Conservation (phyloP, 35 echinoderm and acorn worm genomes). For the Amphiura filiformis region DNA sequence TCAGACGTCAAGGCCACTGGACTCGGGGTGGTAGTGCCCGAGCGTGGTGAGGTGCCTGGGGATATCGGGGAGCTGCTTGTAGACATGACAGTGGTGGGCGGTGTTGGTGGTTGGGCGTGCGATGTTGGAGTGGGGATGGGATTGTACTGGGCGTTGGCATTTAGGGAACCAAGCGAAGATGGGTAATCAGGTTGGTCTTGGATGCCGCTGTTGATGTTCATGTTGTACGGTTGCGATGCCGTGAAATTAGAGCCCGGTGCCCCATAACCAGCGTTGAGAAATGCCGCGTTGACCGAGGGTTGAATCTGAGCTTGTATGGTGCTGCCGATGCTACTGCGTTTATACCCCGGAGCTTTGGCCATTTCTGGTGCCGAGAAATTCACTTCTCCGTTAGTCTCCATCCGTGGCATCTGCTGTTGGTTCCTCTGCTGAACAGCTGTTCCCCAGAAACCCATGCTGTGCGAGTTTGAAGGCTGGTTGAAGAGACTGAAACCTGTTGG, state of each 20-base stretch:
- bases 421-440: neutral
- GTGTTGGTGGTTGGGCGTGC: conserved; percentile 68
- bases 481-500: conserved; percentile 28
- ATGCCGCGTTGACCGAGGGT: conserved; percentile 37
- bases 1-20: conserved; percentile 33
- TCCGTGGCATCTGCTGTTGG: conserved; percentile 16
- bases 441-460: conserved; percentile 43
- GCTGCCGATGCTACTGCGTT: conserved; percentile 47
- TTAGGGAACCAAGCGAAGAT: conserved; percentile 35
- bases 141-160: conserved; percentile 62
- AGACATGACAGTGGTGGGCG: conserved; percentile 44
- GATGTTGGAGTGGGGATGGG: conserved; percentile 51
- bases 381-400: conserved; percentile 19
- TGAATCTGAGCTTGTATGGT: neutral
- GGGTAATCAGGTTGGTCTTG: conserved; percentile 36
- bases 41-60: conserved; percentile 84
- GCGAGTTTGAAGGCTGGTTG: conserved; percentile 26
- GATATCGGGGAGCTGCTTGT: conserved; percentile 78
- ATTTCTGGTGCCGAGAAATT: conserved; percentile 27
- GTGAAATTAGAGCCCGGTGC: conserved; percentile 24
- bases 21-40: conserved; percentile 74
- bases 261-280: neutral
- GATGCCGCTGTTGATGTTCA: conserved; percentile 52
- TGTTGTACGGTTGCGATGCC: conserved; percentile 18
- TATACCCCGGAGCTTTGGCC: conserved; percentile 90